Conservation (phyloP, 2,888 invertebrate species). For the Mellilla xanthometata region DNA sequence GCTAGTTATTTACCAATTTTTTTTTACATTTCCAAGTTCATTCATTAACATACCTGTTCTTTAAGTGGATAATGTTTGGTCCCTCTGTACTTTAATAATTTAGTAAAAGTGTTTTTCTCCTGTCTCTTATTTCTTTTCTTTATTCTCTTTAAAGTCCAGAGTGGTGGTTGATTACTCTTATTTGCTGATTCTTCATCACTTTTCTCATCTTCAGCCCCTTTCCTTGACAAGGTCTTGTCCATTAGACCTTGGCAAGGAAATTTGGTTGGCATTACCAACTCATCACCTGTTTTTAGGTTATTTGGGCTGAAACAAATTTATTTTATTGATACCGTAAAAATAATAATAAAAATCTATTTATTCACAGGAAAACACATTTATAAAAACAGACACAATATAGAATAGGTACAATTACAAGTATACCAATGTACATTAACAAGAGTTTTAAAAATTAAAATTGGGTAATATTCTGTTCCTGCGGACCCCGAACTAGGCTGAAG, state of each 20-base stretch:
- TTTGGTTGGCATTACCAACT: conserved; percentile 44
- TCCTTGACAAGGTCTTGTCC: conserved; percentile 24
- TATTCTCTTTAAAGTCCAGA: conserved; percentile 48
- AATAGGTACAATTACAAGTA: too few relatives aligned
- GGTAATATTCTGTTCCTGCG: too few relatives aligned
- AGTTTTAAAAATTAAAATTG: too few relatives aligned
- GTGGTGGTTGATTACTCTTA: conserved; percentile 16
- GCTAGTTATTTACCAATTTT: too few relatives aligned
- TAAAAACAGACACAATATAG: too few relatives aligned
- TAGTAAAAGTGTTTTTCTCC: conserved; percentile 37
- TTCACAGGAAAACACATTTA: too few relatives aligned
- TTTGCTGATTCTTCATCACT: neutral
- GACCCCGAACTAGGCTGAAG: too few relatives aligned
- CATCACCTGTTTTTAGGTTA: conserved; percentile 53
- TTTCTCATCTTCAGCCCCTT: conserved; percentile 3
- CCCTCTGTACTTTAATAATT: conserved; percentile 61
- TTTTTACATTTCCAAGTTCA: too few relatives aligned
- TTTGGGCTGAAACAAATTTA: conserved; percentile 60
- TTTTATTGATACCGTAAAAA: too few relatives aligned
- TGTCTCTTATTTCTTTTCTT: conserved; percentile 43
- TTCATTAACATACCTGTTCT: conserved; percentile 43
- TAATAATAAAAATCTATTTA: too few relatives aligned
- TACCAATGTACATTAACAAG: too few relatives aligned
- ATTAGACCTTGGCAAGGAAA: conserved; percentile 42
- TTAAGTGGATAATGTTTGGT: conserved; percentile 34